Base-by-base conservation (phyloP, 2,113 vertebrate species). In the Siniperca chuatsi region DNA sequence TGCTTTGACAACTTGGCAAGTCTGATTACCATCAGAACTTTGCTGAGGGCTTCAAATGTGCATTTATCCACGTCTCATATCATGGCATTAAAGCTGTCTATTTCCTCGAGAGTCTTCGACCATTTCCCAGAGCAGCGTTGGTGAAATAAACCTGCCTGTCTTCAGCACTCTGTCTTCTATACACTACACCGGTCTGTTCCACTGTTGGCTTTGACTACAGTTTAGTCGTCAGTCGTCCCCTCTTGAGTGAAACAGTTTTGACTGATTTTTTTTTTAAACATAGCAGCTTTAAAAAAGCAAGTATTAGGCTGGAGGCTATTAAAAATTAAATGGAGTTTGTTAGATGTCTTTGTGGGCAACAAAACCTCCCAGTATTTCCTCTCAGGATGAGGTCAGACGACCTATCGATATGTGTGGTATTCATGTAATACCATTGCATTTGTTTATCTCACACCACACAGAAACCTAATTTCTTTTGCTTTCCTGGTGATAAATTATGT, bases 401-500 rank as follows among this genome's bases (percentile, higher is more conserved):
- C 87, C 78, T 83, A 73, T 90, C 4, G n/a, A 85, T 86, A 65
- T 70, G 4, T 75, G 84, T 10, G 33, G 61, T 42, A 79, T 81
- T 87, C 79, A 66, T 83, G 73, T 86, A 79, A 87, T 85, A 84
- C 35, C 44, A 44, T 60, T 44, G 57, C 69, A 82, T 81, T 88
- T 91, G 83, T 91, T 89, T 92, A 80, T 90, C 86, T 77, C 54
- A 16, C 70, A 35, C 60, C 0, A 6, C 67, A n/a, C 70, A 75
- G 60, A 90, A 86, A 89, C 73, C 77, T 74, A 64, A 84, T 89
- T 89, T 89, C 25, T 85, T 83, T 88, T 83, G 79, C 85, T 70
- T 91, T 89, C 73, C 66, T 81, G 35, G 54, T 88, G 89, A 93
- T 91, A 70, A 89, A 93, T 93, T 85, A 89, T 87, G 86, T 90